These are phyloP conservation scores for Drosophila funebris DNA, from an alignment of 1,140 invertebrate genomes.

Conservation along the genomic window DNA sequence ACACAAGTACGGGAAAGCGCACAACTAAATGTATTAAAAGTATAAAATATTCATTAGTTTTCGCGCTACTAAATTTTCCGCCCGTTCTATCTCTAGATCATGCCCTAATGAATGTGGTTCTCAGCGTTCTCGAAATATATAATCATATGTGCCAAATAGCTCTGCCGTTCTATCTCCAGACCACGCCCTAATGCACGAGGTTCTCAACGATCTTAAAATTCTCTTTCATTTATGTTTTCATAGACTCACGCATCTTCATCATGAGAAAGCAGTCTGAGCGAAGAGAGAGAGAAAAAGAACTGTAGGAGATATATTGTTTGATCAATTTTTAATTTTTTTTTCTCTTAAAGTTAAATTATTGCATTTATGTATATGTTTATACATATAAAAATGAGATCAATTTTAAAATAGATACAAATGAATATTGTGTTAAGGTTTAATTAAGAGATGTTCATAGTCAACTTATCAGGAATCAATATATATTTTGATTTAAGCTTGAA, in stretches of 20 bases:
- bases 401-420: not conserved
- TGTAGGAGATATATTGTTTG: not conserved
- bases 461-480: not conserved
- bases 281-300: not conserved
- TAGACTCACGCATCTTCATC: too few relatives aligned
- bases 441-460: not conserved
- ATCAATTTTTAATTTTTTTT: not conserved
- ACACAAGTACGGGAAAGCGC: not conserved
- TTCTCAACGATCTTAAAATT: too few relatives aligned
- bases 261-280: too few relatives aligned
- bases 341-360: not conserved
- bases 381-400: not conserved
- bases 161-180: too few relatives aligned
- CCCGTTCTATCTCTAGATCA: too few relatives aligned
- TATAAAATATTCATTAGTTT: not conserved
- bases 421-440: not conserved
- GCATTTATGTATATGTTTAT: not conserved
- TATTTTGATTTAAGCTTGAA: too few relatives aligned
- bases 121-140: too few relatives aligned
- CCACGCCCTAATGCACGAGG: too few relatives aligned
- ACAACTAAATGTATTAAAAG: not conserved
- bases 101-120: too few relatives aligned
- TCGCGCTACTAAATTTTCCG: not conserved
- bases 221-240: too few relatives aligned
- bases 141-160: too few relatives aligned